Percentiles rank a stretch among this genome's conserved stretches.
Conservation (phyloP, 1,140 invertebrate genomes). For the Bradynema listronoti region DNA sequence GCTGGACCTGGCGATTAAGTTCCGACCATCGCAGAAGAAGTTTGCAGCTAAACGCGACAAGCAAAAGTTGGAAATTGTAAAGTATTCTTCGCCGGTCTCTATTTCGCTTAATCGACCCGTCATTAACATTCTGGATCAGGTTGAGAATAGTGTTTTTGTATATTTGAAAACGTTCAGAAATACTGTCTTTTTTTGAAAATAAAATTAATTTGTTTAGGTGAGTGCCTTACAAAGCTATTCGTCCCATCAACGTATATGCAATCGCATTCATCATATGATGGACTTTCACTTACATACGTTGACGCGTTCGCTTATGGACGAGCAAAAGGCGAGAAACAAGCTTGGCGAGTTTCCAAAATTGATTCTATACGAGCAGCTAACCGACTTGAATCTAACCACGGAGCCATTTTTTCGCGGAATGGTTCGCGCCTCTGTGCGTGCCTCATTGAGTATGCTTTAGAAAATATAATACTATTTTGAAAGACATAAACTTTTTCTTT, state of each 20-base stretch:
- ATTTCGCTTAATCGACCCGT: conserved; percentile 59
- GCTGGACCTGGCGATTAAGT: conserved; percentile 27
- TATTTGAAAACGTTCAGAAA: background rate
- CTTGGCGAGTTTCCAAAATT: conserved; percentile 48
- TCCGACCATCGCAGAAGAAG: conserved; percentile 41
- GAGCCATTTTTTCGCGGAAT: conserved; percentile 58
- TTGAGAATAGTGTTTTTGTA: conserved; percentile 17
- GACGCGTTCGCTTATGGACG: conserved; percentile 35
- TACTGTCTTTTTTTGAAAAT: background rate
- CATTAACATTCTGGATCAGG: conserved; percentile 59
- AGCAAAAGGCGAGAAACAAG: conserved; percentile 41
- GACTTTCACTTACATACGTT: conserved; percentile 45
- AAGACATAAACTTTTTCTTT: background rate
- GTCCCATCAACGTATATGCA: conserved; percentile 38
- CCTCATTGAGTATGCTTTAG: conserved; percentile 28
- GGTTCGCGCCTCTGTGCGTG: conserved; percentile 46
- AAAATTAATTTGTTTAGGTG: conserved; percentile 35
- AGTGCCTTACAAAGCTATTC: conserved; percentile 38
- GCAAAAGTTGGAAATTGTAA: conserved; percentile 56
- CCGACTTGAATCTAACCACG: conserved; percentile 42
- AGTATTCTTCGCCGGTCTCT: conserved; percentile 58
- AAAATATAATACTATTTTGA: background rate
- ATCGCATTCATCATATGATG: conserved; percentile 47
- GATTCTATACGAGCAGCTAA: conserved; percentile 32
- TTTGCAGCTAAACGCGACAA: conserved; percentile 21